A percentile compares a stretch with the other conserved stretches of the same genome.
Conservation (phyloP, 2,797 vertebrate species). For the Parotocinclus haroldoi region DNA sequence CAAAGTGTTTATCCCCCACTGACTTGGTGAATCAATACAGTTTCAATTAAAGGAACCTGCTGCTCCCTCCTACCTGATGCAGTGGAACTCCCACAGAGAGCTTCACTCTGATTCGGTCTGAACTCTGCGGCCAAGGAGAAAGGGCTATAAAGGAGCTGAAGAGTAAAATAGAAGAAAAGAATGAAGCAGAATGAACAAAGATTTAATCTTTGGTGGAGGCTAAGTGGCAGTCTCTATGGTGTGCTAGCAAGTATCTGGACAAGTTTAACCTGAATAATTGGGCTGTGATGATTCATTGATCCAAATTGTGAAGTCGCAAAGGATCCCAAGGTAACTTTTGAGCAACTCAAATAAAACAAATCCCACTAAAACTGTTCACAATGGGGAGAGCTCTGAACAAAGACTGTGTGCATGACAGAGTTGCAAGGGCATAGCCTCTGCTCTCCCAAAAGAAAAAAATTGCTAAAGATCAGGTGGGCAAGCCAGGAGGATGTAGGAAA, state of each 20-base stretch:
- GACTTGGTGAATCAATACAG: constrained; percentile 33
- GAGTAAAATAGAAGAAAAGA: neutral
- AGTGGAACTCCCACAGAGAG: constrained; percentile 29
- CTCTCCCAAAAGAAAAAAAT: neutral
- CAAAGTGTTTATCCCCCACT: constrained; percentile 15
- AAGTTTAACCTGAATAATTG: no score
- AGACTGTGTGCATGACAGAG: neutral
- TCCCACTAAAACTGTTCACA: no score
- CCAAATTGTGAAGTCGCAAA: no score
- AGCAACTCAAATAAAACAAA: no score
- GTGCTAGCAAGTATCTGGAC: no score
- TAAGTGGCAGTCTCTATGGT: neutral
- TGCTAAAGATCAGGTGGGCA: neutral
- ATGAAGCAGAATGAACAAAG: neutral
- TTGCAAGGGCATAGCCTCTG: constrained; percentile 11
- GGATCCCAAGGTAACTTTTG: no score
- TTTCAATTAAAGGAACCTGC: constrained; percentile 46
- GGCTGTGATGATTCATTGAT: no score
- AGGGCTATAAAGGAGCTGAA: no score
- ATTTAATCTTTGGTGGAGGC: neutral
- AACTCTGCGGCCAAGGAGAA: constrained; percentile 23
- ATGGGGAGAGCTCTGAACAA: no score
- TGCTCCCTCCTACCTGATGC: constrained; percentile 35
- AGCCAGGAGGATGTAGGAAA: neutral
- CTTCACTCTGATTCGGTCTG: constrained; percentile 36